Conservation (phyloP, 2,113 vertebrate species). For the Urocolius indicus region DNA sequence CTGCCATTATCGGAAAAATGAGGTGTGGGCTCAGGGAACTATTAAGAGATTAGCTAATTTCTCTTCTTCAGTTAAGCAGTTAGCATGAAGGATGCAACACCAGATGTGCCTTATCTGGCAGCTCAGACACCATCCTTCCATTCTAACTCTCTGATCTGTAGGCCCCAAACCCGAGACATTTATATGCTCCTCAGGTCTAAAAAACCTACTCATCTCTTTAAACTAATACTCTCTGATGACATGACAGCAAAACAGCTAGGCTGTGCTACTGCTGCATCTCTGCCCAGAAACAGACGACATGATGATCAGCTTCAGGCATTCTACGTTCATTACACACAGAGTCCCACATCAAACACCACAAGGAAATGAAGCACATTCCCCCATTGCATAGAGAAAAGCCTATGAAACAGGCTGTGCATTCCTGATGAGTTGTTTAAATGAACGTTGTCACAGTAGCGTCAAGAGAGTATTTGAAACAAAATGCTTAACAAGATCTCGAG, state of each 20-base stretch:
- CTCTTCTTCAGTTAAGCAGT: background rate
- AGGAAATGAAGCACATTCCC: background rate
- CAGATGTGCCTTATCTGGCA: background rate
- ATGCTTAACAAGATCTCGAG: too few species aligned
- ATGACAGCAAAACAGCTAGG: background rate
- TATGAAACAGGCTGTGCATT: conserved; percentile 22
- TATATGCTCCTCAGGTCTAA: background rate
- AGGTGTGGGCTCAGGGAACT: background rate
- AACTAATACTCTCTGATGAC: background rate
- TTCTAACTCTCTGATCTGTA: background rate
- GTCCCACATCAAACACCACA: background rate
- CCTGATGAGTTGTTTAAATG: background rate
- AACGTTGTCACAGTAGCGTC: background rate
- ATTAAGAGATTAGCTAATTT: background rate
- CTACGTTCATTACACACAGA: background rate
- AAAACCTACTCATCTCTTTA: background rate
- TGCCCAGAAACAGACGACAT: background rate
- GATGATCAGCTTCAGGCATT: background rate
- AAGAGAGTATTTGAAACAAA: conserved; percentile 57
- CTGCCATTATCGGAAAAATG: background rate
- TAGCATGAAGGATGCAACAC: background rate
- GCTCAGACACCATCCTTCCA: background rate
- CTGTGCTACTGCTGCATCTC: background rate
- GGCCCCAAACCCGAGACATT: fast-evolving
- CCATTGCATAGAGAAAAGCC: conserved; percentile 4